These are phyloP conservation scores for Tinamus major DNA, from an alignment of 2,797 vertebrate species.

Conservation along the genomic window DNA sequence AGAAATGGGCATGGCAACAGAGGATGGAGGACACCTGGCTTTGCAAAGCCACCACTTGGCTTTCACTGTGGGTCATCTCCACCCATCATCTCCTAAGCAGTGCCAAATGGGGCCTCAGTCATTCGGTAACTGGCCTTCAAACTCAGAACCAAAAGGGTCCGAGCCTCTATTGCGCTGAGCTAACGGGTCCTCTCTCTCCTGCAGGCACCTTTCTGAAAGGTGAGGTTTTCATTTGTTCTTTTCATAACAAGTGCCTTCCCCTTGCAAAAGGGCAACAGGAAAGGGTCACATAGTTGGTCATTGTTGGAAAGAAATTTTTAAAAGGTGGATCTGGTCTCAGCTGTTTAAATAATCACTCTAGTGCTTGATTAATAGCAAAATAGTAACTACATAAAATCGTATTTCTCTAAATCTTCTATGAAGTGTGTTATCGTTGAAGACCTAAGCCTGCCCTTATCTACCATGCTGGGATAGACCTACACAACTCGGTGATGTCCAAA, in stretches of 20 bases:
- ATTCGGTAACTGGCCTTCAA: background rate
- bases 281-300: background rate
- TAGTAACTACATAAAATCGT: no score
- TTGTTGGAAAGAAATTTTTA: background rate
- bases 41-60: background rate
- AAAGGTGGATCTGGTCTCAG: background rate
- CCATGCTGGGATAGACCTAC: background rate
- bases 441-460: conserved; percentile 19
- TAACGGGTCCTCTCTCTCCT: background rate
- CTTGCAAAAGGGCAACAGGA: background rate
- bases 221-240: background rate
- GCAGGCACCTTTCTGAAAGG: background rate
- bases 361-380: conserved; percentile 56
- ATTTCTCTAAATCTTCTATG: background rate
- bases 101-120: background rate
- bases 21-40: background rate
- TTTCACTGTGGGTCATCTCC: background rate
- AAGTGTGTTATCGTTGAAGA: conserved; percentile 42
- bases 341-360: conserved; percentile 54
- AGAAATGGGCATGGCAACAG: background rate
- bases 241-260: background rate
- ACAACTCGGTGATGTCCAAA: background rate
- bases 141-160: background rate
- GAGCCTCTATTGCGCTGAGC: background rate
- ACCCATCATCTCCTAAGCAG: background rate